Conservation (phyloP, 2,888 invertebrate species). For the Eristalis intricaria region DNA sequence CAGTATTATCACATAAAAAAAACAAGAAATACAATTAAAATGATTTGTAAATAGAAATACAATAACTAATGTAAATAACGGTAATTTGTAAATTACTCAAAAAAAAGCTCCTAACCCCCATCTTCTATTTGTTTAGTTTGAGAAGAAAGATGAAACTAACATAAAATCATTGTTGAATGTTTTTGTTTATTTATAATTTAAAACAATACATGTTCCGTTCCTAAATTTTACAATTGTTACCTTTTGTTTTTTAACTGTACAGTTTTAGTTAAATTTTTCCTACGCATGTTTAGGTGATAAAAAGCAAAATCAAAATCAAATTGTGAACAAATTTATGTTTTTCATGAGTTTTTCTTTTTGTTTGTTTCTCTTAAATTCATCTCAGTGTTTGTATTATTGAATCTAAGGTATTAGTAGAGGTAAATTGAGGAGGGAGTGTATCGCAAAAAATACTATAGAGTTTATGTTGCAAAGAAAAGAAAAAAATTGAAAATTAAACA, state of each 20-base stretch:
- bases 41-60: slow-evolving; percentile 48
- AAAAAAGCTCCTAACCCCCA: not conserved
- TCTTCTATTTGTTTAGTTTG: slow-evolving; percentile 25
- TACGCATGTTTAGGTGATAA: slow-evolving; percentile 37
- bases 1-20: slow-evolving; percentile 66
- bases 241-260: slow-evolving; percentile 49
- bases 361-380: slow-evolving; percentile 38
- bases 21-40: slow-evolving; percentile 23
- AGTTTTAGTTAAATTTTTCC: slow-evolving; percentile 63
- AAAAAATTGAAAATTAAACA: slow-evolving; percentile 20
- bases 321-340: slow-evolving; percentile 15
- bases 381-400: slow-evolving; percentile 70
- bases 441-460: slow-evolving; percentile 72
- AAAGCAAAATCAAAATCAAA: slow-evolving; percentile 35
- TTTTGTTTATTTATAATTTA: slow-evolving; percentile 63
- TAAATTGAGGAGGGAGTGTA: slow-evolving; percentile 52
- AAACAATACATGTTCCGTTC: slow-evolving; percentile 60
- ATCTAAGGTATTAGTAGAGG: slow-evolving; percentile 55
- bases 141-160: not conserved
- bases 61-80: slow-evolving; percentile 56
- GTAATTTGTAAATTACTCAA: slow-evolving; percentile 47
- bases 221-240: slow-evolving; percentile 67
- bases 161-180: slow-evolving; percentile 57
- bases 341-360: slow-evolving; percentile 21
- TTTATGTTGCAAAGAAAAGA: slow-evolving; percentile 56